Base-by-base conservation (phyloP, 1,140 invertebrate genomes). In the Drosophila paulistorum region DNA sequence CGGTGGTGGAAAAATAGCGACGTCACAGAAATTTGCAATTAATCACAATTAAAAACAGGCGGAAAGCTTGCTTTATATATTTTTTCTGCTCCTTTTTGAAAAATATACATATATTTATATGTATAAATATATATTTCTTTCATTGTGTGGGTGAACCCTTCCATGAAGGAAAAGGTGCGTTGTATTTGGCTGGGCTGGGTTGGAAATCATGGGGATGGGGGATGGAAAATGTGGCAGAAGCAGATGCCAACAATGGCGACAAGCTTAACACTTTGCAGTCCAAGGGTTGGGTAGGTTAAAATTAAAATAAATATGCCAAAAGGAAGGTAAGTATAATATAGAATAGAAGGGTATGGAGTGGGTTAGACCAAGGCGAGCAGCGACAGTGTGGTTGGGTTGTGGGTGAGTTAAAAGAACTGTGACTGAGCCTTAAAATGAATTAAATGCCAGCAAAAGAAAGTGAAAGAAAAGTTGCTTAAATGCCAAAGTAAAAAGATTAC, bases 41-140 rank as follows among this genome's bases (percentile, higher is more conserved):
- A 75, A 78, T 78, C 76, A 78, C 76, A 78, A 78, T 78, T 78
- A 78, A 75, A 75, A 75, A 30, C 26, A 75, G 75, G 42, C 67
- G 61, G 57, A 71, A 71, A 75, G 62, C 69, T 65, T 66, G 30
- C 45, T 51, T 51, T 51, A 51, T 51, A 37, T 3, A 51, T 63
- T 59, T 66, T 54, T 54, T 39, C 4, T 26, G 2, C 48, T 4
- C 2, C 17, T 55, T 30, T 42, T 37, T 55, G 45, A 1, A 23
- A 51, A 23, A 51, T 51, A 35, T 51, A 33, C 35, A 37, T 57
- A 41, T 5, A n/a, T n/a, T n/a, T n/a, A 57, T 57, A 64, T 11
- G 23, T 11, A 37, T 33, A 39, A 17, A 45, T n/a, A 68, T 30
- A 20, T n/a, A 35, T 73, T 61, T 74, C 20, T 14, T 57, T 55